phyloP scores from a whole-genome alignment of 2,888 invertebrate species.

The Acleris cristana region DNA sequence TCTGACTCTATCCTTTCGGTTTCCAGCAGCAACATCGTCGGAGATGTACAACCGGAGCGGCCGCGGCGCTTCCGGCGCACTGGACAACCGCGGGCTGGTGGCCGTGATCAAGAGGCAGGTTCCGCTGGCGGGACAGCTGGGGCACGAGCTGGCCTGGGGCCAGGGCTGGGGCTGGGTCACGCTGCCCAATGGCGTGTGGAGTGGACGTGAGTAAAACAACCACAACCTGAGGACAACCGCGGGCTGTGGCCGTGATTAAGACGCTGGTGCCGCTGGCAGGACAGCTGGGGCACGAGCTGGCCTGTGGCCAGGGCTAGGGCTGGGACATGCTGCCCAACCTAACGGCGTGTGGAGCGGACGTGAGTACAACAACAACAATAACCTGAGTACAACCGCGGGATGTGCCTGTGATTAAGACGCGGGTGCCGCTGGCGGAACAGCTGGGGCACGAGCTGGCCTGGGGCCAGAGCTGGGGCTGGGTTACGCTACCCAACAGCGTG shows the following conservation, averaged over 20 bases:
- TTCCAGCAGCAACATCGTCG: conserved; percentile 70
- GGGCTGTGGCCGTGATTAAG: conserved; percentile 55
- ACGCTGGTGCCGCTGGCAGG: conserved; percentile 79
- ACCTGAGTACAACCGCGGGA: conserved; percentile 68
- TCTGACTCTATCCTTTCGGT: neutral
- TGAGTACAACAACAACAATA: conserved; percentile 57
- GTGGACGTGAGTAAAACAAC: conserved; percentile 71
- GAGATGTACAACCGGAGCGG: conserved; percentile 67
- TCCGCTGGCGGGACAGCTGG: conserved; percentile 80
- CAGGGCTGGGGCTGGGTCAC: conserved; percentile 91
- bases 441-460: no score
- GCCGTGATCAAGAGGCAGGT: conserved; percentile 78
- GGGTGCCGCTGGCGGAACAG: conserved; percentile 80
- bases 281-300: conserved; percentile 82
- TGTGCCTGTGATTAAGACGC: conserved; percentile 67
- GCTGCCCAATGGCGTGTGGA: conserved; percentile 86
- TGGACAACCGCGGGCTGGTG: conserved; percentile 76
- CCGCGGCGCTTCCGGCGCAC: conserved; percentile 63
- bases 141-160: conserved; percentile 86
- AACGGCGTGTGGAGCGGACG: conserved; percentile 87
- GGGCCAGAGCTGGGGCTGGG: no score
- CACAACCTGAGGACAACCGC: conserved; percentile 61
- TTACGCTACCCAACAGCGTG: no score
- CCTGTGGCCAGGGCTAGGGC: conserved; percentile 91
- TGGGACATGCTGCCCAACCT: conserved; percentile 88